Conservation (phyloP, 2,888 invertebrate genomes). For the Epsilonema sp. region DNA sequence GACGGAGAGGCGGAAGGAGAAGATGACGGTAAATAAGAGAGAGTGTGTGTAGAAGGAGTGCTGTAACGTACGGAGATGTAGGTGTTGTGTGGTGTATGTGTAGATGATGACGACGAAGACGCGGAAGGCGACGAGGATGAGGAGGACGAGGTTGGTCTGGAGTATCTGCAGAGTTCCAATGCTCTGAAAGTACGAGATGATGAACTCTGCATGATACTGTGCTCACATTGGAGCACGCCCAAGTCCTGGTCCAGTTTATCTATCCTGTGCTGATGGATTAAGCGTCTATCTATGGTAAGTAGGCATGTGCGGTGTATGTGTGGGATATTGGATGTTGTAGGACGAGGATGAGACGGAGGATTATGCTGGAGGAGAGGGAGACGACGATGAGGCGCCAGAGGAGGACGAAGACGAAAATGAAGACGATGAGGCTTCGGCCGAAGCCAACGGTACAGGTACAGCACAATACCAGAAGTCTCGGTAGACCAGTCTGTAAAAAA, state of each 20-base stretch:
- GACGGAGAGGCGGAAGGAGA: constrained; percentile 47
- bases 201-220: too few relatives aligned
- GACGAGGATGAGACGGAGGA: constrained; percentile 46
- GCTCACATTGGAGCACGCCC: too few relatives aligned
- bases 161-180: constrained; percentile 48
- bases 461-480: too few relatives aligned
- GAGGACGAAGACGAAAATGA: constrained; percentile 23
- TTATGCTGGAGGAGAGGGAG: constrained; percentile 39
- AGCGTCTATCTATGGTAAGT: background rate
- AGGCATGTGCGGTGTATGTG: background rate
- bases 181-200: constrained; percentile 39
- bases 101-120: constrained; percentile 36
- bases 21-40: constrained; percentile 10
- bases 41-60: background rate
- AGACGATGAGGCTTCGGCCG: too few relatives aligned
- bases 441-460: too few relatives aligned
- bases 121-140: constrained; percentile 32
- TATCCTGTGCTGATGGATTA: too few relatives aligned
- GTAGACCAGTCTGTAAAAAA: too few relatives aligned
- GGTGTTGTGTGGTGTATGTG: too few relatives aligned
- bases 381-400: constrained; percentile 16
- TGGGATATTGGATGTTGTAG: constrained; percentile 16
- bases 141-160: constrained; percentile 46
- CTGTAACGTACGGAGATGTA: too few relatives aligned
- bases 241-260: too few relatives aligned